These are phyloP conservation scores for Gastrophysa polygoni DNA, from an alignment of 2,888 invertebrate genomes.

Conservation along the genomic window DNA sequence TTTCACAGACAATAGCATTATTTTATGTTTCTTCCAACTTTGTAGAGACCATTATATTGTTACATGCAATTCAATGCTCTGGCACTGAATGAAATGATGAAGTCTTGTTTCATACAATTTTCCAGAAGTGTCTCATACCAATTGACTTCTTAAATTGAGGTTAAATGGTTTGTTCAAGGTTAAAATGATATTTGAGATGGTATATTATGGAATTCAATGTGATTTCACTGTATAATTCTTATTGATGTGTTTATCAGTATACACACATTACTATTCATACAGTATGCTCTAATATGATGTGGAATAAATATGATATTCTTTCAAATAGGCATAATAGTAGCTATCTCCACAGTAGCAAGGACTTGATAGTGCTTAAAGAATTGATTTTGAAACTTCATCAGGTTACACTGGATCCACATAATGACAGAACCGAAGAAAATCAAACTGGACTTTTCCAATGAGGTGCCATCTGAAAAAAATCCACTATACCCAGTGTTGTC, in stretches of 20 bases:
- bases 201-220: neutral
- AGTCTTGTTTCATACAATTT: neutral
- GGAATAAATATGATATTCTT: neutral
- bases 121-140: conserved; percentile 10
- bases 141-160: conserved; percentile 37
- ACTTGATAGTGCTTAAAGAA: neutral
- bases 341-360: too few species aligned
- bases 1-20: neutral
- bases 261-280: neutral
- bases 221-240: neutral
- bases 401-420: neutral
- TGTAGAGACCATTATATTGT: too few species aligned
- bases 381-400: neutral
- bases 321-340: too few species aligned
- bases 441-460: conserved; percentile 38
- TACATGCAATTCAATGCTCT: too few species aligned
- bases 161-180: conserved; percentile 38
- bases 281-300: neutral
- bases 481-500: conserved; percentile 41
- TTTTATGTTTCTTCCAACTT: too few species aligned
- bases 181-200: conserved; percentile 24
- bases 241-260: neutral
- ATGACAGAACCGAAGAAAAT: conserved; percentile 43
- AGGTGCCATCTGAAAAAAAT: neutral
- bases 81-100: too few species aligned